phyloP scores from a whole-genome alignment of 2,888 invertebrate species.

The Dolichopus griseipennis region DNA sequence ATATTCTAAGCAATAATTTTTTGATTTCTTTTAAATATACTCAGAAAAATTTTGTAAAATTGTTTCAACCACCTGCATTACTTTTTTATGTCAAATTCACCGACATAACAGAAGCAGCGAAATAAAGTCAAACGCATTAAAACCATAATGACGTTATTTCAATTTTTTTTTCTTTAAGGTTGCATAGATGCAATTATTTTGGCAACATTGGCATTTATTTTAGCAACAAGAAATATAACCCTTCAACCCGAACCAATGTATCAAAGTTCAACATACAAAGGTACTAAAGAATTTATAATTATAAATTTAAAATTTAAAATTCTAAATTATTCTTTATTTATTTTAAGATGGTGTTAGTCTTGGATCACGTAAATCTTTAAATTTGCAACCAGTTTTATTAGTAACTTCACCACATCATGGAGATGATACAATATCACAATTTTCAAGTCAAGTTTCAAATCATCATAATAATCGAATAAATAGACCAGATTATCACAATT shows the following conservation, averaged over 20 bases:
- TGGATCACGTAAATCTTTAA: constrained; percentile 76
- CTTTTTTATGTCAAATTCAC: too few species aligned
- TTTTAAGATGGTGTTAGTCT: constrained; percentile 80
- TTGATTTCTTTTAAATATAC: too few species aligned
- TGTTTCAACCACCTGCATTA: too few species aligned
- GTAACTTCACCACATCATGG: constrained; percentile 46
- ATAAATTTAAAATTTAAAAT: neutral
- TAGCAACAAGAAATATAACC: constrained; percentile 81
- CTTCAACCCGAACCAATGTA: constrained; percentile 66
- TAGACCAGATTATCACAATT: constrained; percentile 51
- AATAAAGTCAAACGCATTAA: too few species aligned
- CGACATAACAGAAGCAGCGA: too few species aligned
- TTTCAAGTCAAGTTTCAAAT: constrained; percentile 59
- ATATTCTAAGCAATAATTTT: too few species aligned
- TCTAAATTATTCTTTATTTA: too few species aligned
- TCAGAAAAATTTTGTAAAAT: too few species aligned
- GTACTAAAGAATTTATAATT: too few species aligned
- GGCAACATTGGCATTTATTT: constrained; percentile 83
- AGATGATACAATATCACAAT: constrained; percentile 69
- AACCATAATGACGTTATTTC: too few species aligned
- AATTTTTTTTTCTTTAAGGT: constrained; percentile 32
- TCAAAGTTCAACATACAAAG: constrained; percentile 61
- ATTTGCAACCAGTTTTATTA: constrained; percentile 76
- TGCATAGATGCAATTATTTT: constrained; percentile 77
- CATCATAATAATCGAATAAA: constrained; percentile 52